phyloP scores from a whole-genome alignment of 2,888 invertebrate species.

The Ceraclea dissimilis region DNA sequence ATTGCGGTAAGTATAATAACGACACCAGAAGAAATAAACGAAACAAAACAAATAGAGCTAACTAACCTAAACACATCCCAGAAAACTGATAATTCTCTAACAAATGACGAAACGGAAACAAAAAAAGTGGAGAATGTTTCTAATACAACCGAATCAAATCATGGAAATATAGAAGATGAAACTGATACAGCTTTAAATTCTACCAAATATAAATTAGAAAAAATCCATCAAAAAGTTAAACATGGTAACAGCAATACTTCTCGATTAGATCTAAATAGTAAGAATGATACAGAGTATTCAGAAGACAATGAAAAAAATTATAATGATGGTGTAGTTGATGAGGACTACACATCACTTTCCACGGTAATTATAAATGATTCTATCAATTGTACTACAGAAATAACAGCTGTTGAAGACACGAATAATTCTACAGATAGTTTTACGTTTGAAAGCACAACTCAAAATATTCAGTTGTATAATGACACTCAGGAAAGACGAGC shows the following conservation, averaged over 20 bases:
- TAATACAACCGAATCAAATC: neutral
- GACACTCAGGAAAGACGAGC: slow-evolving; percentile 22
- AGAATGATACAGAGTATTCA: neutral
- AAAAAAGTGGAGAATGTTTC: neutral
- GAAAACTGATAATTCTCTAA: neutral
- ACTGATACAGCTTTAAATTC: neutral
- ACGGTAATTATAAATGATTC: slow-evolving; percentile 28
- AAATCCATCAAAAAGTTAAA: neutral
- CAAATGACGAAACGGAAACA: neutral
- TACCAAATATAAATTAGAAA: neutral
- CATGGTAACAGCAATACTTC: neutral
- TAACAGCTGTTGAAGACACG: slow-evolving; percentile 16
- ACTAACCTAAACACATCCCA: neutral
- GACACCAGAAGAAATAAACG: slow-evolving; percentile 18
- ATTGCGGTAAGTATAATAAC: slow-evolving; percentile 17
- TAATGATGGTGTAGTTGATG: neutral
- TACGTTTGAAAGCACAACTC: neutral
- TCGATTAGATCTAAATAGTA: neutral
- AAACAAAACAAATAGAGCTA: neutral
- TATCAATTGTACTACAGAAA: slow-evolving; percentile 26
- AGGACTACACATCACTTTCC: slow-evolving; percentile 8
- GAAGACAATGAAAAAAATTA: neutral
- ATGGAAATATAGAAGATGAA: slow-evolving; percentile 7
- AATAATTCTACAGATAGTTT: neutral
- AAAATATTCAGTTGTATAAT: slow-evolving; percentile 5